phyloP scores from a whole-genome alignment of 2,888 invertebrate species.

The Mesochorus sp. region DNA sequence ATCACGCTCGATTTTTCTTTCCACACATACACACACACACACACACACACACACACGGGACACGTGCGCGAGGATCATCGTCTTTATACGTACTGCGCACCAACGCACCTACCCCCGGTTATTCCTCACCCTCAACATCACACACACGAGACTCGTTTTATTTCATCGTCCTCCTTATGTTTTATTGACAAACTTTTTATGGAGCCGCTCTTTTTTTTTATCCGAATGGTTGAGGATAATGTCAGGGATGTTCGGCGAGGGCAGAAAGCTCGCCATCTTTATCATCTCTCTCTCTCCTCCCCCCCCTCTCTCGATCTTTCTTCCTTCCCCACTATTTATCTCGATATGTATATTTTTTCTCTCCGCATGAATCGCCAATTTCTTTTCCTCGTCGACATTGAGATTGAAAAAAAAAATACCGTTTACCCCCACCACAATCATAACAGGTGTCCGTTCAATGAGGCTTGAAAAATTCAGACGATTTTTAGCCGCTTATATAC shows the following conservation, averaged over 20 bases:
- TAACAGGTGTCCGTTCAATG: slow-evolving; percentile 60
- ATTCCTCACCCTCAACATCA: slow-evolving; percentile 33
- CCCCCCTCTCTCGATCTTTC: slow-evolving; percentile 6
- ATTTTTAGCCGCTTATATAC: slow-evolving; percentile 12
- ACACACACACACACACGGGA: background rate
- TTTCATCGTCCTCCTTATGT: slow-evolving; percentile 71
- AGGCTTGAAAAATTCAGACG: slow-evolving; percentile 55
- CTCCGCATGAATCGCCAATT: background rate
- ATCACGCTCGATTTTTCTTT: slow-evolving; percentile 20
- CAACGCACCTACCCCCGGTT: no score
- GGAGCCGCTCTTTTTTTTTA: slow-evolving; percentile 45
- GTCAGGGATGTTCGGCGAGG: slow-evolving; percentile 9
- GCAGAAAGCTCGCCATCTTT: slow-evolving; percentile 1
- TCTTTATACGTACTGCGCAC: background rate
- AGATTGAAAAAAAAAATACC: slow-evolving; percentile 21
- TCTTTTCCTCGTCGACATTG: slow-evolving; percentile 23
- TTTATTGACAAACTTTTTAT: slow-evolving; percentile 71
- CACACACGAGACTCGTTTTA: slow-evolving; percentile 64
- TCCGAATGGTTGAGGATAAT: slow-evolving; percentile 1
- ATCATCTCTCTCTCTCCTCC: background rate
- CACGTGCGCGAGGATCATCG: slow-evolving; percentile 16
- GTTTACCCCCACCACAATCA: slow-evolving; percentile 9
- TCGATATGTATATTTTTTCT: background rate
- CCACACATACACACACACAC: slow-evolving; percentile 14
- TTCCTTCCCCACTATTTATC: background rate